Percentiles rank a stretch among this genome's conserved stretches.
phyloP scores from a whole-genome alignment of 2,797 vertebrate species.

The Furcifer pardalis region DNA sequence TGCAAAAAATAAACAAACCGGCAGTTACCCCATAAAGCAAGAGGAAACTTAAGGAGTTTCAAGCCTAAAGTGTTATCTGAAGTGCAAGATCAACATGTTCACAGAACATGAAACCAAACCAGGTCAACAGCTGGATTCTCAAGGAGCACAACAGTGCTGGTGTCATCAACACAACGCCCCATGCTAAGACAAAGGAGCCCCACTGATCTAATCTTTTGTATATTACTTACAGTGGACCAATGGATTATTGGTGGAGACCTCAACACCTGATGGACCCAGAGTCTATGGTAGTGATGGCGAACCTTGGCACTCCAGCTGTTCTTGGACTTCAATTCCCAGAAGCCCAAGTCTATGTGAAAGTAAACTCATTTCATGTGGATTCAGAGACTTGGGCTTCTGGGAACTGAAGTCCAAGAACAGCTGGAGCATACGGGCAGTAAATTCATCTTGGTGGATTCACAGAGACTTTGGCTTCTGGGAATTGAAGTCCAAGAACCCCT shows the following conservation, averaged over 20 bases:
- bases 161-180: background rate
- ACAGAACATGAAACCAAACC: background rate
- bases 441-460: too few species aligned
- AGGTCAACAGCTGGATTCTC: background rate
- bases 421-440: too few species aligned
- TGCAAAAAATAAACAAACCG: too few species aligned
- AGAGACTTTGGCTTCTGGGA: too few species aligned
- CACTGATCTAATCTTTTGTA: background rate
- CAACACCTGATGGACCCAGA: background rate
- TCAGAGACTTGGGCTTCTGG: too few species aligned
- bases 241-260: background rate
- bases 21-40: slow-evolving; percentile 15
- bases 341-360: too few species aligned
- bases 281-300: too few species aligned
- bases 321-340: too few species aligned
- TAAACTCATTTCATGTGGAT: too few species aligned
- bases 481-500: too few species aligned
- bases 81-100: background rate
- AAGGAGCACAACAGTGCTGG: background rate
- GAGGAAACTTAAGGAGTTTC: slow-evolving; percentile 40
- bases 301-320: too few species aligned
- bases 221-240: background rate
- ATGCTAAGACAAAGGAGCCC: background rate
- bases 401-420: too few species aligned
- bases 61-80: background rate